Percentiles rank a stretch among this genome's conserved stretches.
phyloP scores from a whole-genome alignment of 2,113 vertebrate genomes.

The Chunga burmeisteri region DNA sequence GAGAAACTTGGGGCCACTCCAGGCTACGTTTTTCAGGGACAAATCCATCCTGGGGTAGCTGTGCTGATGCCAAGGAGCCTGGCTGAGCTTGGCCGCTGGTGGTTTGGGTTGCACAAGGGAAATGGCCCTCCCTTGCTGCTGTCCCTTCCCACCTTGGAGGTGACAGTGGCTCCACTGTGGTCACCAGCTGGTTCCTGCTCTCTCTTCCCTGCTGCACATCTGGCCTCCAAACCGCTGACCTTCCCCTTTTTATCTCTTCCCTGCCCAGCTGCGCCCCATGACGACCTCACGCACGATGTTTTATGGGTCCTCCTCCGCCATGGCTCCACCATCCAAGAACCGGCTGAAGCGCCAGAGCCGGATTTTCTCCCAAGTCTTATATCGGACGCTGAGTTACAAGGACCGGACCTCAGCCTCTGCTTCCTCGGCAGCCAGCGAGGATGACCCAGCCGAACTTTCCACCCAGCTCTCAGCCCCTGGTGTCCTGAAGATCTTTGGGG shows the following conservation, averaged over 20 bases:
- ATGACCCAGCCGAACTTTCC: slow-evolving; percentile 92
- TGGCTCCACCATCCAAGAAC: slow-evolving; percentile 90
- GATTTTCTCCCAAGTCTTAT: slow-evolving; percentile 88
- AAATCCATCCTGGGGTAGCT: background rate
- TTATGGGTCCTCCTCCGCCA: slow-evolving; percentile 86
- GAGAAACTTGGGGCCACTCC: background rate
- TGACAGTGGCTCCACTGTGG: rapidly evolving
- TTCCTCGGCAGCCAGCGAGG: slow-evolving; percentile 53
- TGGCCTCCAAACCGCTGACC: background rate
- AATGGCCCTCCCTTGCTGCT: background rate
- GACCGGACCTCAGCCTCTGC: slow-evolving; percentile 77
- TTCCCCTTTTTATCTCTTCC: background rate
- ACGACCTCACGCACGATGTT: slow-evolving; percentile 80
- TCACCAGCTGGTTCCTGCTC: background rate
- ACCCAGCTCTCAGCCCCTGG: slow-evolving; percentile 92
- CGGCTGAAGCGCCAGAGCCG: slow-evolving; percentile 91
- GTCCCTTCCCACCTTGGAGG: background rate
- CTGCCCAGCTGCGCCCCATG: background rate
- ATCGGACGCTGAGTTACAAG: slow-evolving; percentile 91
- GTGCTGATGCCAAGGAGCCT: background rate
- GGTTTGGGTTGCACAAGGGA: background rate
- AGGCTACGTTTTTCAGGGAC: background rate
- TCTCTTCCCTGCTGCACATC: background rate
- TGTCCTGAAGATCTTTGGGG: slow-evolving; percentile 93
- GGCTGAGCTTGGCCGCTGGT: background rate